These are phyloP conservation scores for Drosophila flavopinicola DNA, from an alignment of 2,888 invertebrate genomes.

Conservation along the genomic window DNA sequence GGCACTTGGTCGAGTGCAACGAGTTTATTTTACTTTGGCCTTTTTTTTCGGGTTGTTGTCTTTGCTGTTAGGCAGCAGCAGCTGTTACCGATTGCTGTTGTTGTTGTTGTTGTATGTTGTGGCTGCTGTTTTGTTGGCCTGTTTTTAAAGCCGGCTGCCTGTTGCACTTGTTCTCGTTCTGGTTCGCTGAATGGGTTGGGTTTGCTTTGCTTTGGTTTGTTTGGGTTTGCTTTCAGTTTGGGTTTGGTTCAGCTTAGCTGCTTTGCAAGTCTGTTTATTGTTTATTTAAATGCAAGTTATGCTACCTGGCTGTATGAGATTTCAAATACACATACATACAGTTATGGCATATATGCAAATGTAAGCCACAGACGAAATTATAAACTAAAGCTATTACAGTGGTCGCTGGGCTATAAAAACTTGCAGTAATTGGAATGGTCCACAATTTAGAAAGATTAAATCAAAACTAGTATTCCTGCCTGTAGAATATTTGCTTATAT, in stretches of 20 bases:
- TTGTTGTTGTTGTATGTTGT: slow-evolving; percentile 22
- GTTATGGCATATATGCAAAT: background rate
- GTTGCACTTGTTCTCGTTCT: slow-evolving; percentile 58
- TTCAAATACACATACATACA: background rate
- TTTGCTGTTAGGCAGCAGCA: slow-evolving; percentile 41
- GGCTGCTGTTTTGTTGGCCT: slow-evolving; percentile 43
- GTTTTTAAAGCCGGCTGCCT: slow-evolving; percentile 39
- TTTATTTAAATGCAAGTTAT: slow-evolving; percentile 53
- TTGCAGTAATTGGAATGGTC: background rate
- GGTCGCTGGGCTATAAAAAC: background rate
- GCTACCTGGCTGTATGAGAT: background rate
- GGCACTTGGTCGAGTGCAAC: slow-evolving; percentile 58
- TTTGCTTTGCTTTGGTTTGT: slow-evolving; percentile 7
- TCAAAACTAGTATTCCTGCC: too few species aligned
- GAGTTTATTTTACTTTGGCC: slow-evolving; percentile 44
- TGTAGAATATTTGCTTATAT: too few species aligned
- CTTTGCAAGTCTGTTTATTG: slow-evolving; percentile 25
- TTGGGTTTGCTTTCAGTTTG: slow-evolving; percentile 4
- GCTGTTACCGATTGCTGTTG: slow-evolving; percentile 21
- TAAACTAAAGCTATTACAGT: background rate
- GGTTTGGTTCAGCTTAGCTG: slow-evolving; percentile 42
- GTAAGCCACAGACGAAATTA: background rate
- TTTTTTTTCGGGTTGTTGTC: slow-evolving; percentile 26
- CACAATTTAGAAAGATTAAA: too few species aligned
- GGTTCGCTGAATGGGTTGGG: slow-evolving; percentile 33